Base-by-base conservation (phyloP, 2,113 vertebrate species). In the Malurus alboscapulatus region DNA sequence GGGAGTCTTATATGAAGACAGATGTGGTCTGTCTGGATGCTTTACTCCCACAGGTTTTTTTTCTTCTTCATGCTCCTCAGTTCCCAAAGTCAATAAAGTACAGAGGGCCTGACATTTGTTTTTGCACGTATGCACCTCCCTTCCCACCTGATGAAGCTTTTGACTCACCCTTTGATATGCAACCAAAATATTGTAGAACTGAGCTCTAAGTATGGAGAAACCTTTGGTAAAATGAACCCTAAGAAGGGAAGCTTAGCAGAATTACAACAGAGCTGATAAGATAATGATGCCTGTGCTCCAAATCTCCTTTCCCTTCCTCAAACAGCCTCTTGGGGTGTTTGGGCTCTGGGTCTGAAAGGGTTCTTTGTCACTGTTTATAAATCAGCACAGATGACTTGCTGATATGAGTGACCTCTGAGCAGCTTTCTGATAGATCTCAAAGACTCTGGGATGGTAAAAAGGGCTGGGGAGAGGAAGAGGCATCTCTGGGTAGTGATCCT, bases 81-180 rank as follows among this genome's bases (percentile, higher is more conserved):
- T 87, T 81, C 48, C 54, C 40, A 30, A 77, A 85, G 76, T 77
- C 68, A 63, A 1, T 51, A 59, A 30, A 74, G 8, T 54, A 26
- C 16, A 73, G 67, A 89, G n/a, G 38, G 24, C 29, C 61, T 76
- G 54, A 53, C 50, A 34, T 90, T 67, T 80, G 58, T 85, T 40
- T 84, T 87, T 90, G 65, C 55, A 27, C 45, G 29, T 25, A 17
- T 40, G 24, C 27, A n/a, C 54, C 38, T 91, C 58, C 55, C 63
- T 88, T 69, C 57, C 47, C 38, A 26, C 26, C 38, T 80, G 50
- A 21, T 72, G 40, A 79, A 68, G 55, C 34, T 81, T 88, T 84
- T 81, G 83, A 72, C 68, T 81, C 73, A 24, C 6, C 55, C 89
- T 96, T 83, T 93, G 92, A 84, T 80, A 74, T 78, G 55, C 59